These are phyloP conservation scores for Lucilia sericata DNA, from an alignment of 1,140 invertebrate genomes.

Conservation along the genomic window DNA sequence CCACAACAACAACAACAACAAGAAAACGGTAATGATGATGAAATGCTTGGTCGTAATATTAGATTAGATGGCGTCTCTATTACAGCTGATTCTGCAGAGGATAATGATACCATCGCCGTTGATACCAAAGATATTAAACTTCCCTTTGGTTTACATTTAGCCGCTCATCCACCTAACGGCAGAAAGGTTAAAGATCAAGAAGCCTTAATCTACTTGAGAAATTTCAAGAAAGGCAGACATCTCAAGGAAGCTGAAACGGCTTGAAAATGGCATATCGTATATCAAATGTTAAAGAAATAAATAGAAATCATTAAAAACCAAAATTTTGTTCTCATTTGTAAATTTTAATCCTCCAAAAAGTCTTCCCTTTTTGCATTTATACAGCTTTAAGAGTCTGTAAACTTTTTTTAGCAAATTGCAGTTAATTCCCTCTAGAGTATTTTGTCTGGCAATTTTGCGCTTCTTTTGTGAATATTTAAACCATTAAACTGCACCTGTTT, in stretches of 20 bases:
- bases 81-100: not conserved
- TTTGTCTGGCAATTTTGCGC: not conserved
- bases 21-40: not conserved
- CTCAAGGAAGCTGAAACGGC: not conserved
- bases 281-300: not conserved
- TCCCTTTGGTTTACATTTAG: not conserved
- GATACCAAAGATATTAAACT: not conserved
- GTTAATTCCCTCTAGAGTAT: not conserved
- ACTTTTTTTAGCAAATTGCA: not conserved
- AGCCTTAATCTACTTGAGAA: not conserved
- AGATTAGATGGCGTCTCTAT: not conserved
- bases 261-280: not conserved
- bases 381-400: not conserved
- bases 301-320: not conserved
- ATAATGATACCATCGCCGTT: not conserved
- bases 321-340: not conserved
- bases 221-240: conserved; percentile 19
- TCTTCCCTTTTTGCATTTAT: too few species aligned
- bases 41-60: not conserved
- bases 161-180: not conserved
- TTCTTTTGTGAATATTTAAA: not conserved
- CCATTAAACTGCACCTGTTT: not conserved
- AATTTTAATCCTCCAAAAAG: too few species aligned
- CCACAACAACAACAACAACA: not conserved
- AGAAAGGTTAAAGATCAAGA: not conserved